Conservation (phyloP, 2,888 invertebrate species). For the Hemithea aestivaria region DNA sequence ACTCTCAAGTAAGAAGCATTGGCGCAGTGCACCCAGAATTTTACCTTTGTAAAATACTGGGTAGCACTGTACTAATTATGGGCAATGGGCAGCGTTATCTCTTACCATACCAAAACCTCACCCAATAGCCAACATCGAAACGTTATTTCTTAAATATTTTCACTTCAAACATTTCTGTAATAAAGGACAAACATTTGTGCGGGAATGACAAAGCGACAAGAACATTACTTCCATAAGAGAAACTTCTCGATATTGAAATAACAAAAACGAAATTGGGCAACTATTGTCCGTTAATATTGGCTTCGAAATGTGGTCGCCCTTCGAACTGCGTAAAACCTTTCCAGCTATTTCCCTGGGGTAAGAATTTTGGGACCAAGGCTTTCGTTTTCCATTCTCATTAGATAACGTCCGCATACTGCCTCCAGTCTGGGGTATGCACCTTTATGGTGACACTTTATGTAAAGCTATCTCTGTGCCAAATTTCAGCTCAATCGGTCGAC, state of each 20-base stretch:
- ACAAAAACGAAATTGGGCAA: conserved; percentile 20
- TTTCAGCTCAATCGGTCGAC: too few species aligned
- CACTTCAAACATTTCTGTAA: conserved; percentile 2
- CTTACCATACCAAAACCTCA: too few species aligned
- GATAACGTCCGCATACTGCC: conserved; percentile 33
- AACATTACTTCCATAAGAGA: conserved; percentile 9
- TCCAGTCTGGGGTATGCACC: conserved; percentile 24
- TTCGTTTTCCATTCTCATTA: conserved; percentile 45
- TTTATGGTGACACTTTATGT: conserved; percentile 7
- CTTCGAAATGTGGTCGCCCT: conserved; percentile 24
- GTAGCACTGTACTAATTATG: too few species aligned
- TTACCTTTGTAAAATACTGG: too few species aligned
- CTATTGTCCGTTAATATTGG: conserved; percentile 23
- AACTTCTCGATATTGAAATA: conserved; percentile 16
- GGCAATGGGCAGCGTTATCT: too few species aligned
- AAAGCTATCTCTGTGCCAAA: too few species aligned
- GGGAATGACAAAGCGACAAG: conserved; percentile 9
- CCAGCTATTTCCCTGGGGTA: conserved; percentile 40
- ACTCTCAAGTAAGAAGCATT: too few species aligned
- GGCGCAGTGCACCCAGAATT: too few species aligned
- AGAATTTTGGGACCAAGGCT: conserved; percentile 34
- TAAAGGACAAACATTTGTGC: conserved; percentile 8
- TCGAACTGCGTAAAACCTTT: conserved; percentile 36
- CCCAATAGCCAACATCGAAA: neutral
- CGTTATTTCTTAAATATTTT: neutral